A percentile compares a stretch with the other conserved stretches of the same genome.
These are phyloP conservation scores for Saimiri boliviensis DNA, from an alignment of 2,113 vertebrate genomes.

Conservation along the genomic window DNA sequence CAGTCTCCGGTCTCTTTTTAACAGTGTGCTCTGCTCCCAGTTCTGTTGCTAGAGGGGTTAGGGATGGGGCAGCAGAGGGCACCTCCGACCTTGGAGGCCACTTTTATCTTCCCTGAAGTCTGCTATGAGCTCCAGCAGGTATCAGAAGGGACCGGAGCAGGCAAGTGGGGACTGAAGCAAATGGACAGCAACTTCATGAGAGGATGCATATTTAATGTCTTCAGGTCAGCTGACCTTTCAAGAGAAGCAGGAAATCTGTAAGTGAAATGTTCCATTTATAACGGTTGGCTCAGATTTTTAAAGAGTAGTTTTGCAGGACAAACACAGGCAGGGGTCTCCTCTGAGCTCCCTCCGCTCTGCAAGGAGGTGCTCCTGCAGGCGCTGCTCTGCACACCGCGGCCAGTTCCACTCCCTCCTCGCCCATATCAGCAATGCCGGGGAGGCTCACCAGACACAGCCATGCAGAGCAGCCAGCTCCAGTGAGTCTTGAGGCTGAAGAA, in stretches of 20 bases:
- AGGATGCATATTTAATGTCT: fast-evolving
- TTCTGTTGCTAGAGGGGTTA: background rate
- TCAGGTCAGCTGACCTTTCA: background rate
- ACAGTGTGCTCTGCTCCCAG: background rate
- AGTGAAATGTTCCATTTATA: conserved; percentile 16
- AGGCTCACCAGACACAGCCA: background rate
- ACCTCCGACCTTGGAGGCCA: background rate
- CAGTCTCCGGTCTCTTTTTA: background rate
- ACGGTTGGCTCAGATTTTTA: background rate
- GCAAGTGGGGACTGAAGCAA: background rate
- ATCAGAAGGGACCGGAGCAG: background rate
- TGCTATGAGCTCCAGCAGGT: background rate
- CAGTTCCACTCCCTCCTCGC: background rate
- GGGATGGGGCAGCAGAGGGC: background rate
- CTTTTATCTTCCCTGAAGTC: background rate
- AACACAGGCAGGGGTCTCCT: background rate
- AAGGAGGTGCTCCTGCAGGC: fast-evolving
- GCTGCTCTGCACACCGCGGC: fast-evolving
- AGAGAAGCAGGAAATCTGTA: conserved; percentile 19
- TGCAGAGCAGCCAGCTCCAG: background rate
- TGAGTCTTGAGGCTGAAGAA: background rate
- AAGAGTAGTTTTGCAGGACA: background rate
- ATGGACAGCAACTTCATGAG: background rate
- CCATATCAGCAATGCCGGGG: fast-evolving
- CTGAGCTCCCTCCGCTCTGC: background rate